Evolutionary conservation across 2,113 vertebrate genomes (phyloP), one percentile per base, ranked within the genome.

Genomic region (Nycticorax nycticorax): DNA sequence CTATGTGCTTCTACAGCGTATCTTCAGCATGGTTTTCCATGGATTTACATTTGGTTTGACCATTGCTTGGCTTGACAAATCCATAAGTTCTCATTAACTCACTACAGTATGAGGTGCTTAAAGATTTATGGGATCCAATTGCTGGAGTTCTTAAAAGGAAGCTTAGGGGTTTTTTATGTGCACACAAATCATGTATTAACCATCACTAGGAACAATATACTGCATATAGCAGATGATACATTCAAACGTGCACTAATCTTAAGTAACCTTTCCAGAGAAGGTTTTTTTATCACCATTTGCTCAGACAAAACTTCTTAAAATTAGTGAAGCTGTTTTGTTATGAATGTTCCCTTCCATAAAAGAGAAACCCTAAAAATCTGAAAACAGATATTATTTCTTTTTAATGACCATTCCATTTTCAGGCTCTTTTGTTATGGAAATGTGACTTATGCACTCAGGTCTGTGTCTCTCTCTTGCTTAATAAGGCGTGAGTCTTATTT

Each of bases 161-260:
- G 14, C 5, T 23, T 66, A 0, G 0, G 2, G 2, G 5, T 3
- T 48, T 35, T 83, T 90, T 27, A 30, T 15, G 3, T 11, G 11
- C 6, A 37, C 30, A 53, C 2, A 72, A 50, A 72, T 67, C 10
- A 35, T 50, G 2, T 41, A 30, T 77, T 91, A 71, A 16, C 8
- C 2, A 17, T 50, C 20, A 71, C 47, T 8, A 32, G 20, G 50
- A 10, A 69, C 28, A 50, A 56, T 14, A 39, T 69, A n/a, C 16
- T 41, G 16, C 12, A 28, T 45, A 7, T 22, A 56, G 4, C 4
- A 77, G 37, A 14, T 55, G 45, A 57, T 63, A 9, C 4, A 50
- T 63, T 92, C 47, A 55, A 59, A 85, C 32, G 2, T 39, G 43
- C 15, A 22, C 78, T 57, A 67, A 33, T 66, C 37, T 67, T 57